phyloP scores from a whole-genome alignment of 2,888 invertebrate species.

The Clivina fossor region DNA sequence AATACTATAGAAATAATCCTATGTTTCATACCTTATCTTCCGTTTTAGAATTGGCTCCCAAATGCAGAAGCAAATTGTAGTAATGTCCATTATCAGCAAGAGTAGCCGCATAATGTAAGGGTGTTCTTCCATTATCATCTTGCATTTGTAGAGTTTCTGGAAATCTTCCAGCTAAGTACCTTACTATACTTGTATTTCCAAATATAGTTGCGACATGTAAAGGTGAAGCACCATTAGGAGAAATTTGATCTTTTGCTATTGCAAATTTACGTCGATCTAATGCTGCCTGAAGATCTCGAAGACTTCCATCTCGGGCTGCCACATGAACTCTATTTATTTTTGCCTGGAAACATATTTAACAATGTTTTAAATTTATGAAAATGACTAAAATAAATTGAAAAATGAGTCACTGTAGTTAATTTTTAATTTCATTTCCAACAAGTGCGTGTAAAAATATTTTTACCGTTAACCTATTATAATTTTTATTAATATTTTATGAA shows the following conservation, averaged over 20 bases:
- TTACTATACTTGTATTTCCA: slow-evolving; percentile 77
- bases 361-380: no score
- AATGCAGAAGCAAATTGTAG: slow-evolving; percentile 79
- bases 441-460: no score
- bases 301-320: slow-evolving; percentile 81
- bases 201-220: slow-evolving; percentile 84
- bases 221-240: slow-evolving; percentile 82
- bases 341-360: slow-evolving; percentile 69
- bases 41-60: slow-evolving; percentile 81
- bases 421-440: no score
- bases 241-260: slow-evolving; percentile 79
- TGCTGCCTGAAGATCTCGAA: slow-evolving; percentile 81
- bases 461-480: no score
- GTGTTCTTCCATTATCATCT: slow-evolving; percentile 80
- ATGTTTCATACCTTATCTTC: slow-evolving; percentile 71
- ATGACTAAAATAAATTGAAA: no score
- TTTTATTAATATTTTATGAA: no score
- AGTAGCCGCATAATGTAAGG: slow-evolving; percentile 85
- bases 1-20: slow-evolving; percentile 8
- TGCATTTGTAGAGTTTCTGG: slow-evolving; percentile 78
- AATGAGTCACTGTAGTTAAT: no score
- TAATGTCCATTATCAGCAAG: slow-evolving; percentile 85
- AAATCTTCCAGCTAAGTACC: slow-evolving; percentile 74
- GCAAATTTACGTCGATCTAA: slow-evolving; percentile 89
- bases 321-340: slow-evolving; percentile 88